These are phyloP conservation scores for Lepidurus packardi DNA, from an alignment of 1,140 invertebrate species.

Conservation along the genomic window DNA sequence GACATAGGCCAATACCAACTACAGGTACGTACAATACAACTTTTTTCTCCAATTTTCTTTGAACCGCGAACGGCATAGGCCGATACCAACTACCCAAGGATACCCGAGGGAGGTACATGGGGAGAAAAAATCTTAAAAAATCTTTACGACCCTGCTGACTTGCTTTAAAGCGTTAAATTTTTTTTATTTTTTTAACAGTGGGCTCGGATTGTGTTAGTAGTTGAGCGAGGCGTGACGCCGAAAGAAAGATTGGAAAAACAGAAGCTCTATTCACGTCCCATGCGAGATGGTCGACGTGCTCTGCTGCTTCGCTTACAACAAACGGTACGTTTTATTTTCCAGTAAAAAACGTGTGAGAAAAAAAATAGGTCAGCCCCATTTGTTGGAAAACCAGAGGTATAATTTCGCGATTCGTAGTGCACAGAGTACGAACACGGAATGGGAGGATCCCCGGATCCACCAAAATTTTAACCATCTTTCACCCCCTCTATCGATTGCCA, in stretches of 20 bases:
- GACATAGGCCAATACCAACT: slow-evolving; percentile 55
- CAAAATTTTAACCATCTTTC: slow-evolving; percentile 8
- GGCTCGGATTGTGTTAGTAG: slow-evolving; percentile 93
- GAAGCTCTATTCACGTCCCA: slow-evolving; percentile 87
- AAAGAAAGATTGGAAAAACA: slow-evolving; percentile 75
- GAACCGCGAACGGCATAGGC: background rate
- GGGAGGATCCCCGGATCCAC: background rate
- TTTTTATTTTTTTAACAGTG: slow-evolving; percentile 55
- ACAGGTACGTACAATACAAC: slow-evolving; percentile 58
- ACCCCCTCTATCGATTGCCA: background rate
- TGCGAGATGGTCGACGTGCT: slow-evolving; percentile 82
- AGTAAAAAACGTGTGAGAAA: background rate
- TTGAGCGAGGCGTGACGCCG: slow-evolving; percentile 89
- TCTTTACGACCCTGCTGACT: background rate
- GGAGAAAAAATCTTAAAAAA: background rate
- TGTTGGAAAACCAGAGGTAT: background rate
- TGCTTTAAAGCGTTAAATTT: background rate
- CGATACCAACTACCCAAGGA: background rate
- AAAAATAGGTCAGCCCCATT: background rate
- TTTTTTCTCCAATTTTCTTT: background rate
- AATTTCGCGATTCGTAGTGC: slow-evolving; percentile 27
- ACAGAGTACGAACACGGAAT: slow-evolving; percentile 35
- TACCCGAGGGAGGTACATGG: background rate
- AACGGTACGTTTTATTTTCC: slow-evolving; percentile 53
- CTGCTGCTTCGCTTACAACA: slow-evolving; percentile 78